These are phyloP conservation scores for Drosophila pseudoananassae DNA, from an alignment of 1,140 invertebrate species.

Conservation along the genomic window DNA sequence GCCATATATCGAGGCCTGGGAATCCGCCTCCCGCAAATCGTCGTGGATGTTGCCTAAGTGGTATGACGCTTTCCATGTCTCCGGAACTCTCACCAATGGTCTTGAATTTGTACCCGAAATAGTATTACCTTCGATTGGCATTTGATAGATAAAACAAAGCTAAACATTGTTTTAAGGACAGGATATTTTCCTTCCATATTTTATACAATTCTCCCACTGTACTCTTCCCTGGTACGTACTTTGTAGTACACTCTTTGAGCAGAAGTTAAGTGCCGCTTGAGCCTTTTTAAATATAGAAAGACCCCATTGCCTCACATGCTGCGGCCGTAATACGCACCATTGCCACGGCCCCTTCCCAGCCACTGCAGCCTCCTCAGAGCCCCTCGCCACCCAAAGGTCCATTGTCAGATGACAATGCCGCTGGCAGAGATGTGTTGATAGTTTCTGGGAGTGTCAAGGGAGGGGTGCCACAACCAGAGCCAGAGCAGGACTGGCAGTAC, in stretches of 20 bases:
- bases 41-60: neutral
- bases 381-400: conserved; percentile 17
- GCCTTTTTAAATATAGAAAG: conserved; percentile 72
- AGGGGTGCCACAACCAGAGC: neutral
- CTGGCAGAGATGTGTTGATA: conserved; percentile 62
- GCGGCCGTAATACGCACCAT: conserved; percentile 58
- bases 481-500: neutral
- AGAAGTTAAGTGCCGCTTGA: conserved; percentile 77
- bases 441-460: conserved; percentile 29
- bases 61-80: conserved; percentile 11
- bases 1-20: neutral
- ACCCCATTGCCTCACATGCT: conserved; percentile 18
- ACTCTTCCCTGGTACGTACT: neutral
- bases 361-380: neutral
- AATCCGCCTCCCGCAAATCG: neutral
- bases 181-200: neutral
- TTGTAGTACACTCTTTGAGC: conserved; percentile 41
- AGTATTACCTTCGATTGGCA: conserved; percentile 12
- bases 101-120: neutral
- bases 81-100: neutral
- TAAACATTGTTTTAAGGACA: too few relatives aligned
- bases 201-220: neutral
- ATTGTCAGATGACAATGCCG: conserved; percentile 75
- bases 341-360: conserved; percentile 24
- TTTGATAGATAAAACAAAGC: conserved; percentile 13